Evolutionary conservation across 2,797 vertebrate species (phyloP).

Genomic region (Paedocypris micromegethes): DNA sequence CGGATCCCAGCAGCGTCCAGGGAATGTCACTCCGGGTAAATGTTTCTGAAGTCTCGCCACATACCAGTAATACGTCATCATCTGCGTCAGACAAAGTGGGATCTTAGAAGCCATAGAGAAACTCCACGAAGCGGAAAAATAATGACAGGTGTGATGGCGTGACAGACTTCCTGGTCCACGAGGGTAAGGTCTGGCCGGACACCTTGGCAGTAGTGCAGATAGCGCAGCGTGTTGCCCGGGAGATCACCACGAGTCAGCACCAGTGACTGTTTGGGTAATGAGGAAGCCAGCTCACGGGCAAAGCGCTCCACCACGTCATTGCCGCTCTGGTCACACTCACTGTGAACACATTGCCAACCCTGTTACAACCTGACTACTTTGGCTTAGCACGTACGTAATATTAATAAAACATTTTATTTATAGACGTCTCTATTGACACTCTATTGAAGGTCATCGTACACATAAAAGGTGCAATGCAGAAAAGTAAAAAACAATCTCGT

Average conservation of each 20-base stretch:
- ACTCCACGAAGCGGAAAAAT: background rate
- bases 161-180: constrained; percentile 91
- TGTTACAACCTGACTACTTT: no score
- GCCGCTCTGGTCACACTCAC: constrained; percentile 82
- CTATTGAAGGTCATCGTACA: no score
- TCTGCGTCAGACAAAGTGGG: constrained; percentile 61
- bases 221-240: constrained; percentile 91
- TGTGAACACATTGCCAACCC: constrained; percentile 53
- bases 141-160: constrained; percentile 1
- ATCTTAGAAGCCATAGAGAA: background rate
- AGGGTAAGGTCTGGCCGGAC: constrained; percentile 81
- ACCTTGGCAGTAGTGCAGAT: constrained; percentile 85
- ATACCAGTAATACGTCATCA: constrained; percentile 98
- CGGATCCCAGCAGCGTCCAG: constrained; percentile 84
- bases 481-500: no score
- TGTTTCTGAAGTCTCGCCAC: constrained; percentile 84
- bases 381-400: no score
- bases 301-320: constrained; percentile 84
- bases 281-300: constrained; percentile 81
- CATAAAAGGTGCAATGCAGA: no score
- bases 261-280: constrained; percentile 76
- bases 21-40: constrained; percentile 79
- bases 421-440: no score
- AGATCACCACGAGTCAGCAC: constrained; percentile 91
- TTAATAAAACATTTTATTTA: no score